A percentile compares a stretch with the other conserved stretches of the same genome.
These are phyloP conservation scores for Hafferia zeledoni DNA, from an alignment of 2,797 vertebrate genomes.

Conservation along the genomic window DNA sequence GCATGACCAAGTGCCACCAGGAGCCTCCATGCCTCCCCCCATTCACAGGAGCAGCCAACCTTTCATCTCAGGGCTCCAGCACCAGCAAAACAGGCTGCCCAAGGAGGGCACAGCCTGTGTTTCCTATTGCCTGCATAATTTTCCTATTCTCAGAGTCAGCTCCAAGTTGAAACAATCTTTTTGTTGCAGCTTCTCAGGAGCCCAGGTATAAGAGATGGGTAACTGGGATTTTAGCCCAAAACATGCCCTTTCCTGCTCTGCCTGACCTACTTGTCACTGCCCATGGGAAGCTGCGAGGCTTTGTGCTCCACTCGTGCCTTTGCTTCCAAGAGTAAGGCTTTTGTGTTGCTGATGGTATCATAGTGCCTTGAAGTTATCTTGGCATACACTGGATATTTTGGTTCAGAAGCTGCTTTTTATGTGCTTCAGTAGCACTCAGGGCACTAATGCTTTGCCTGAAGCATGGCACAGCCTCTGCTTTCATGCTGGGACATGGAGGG, in stretches of 20 bases:
- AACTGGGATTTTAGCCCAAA: constrained; percentile 15
- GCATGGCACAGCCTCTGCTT: background rate
- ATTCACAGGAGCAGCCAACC: background rate
- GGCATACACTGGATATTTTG: background rate
- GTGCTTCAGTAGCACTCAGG: background rate
- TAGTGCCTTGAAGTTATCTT: background rate
- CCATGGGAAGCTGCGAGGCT: fast-evolving
- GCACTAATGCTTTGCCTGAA: background rate
- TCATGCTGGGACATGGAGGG: fast-evolving
- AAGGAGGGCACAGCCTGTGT: background rate
- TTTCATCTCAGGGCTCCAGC: background rate
- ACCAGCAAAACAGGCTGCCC: background rate
- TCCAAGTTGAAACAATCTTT: background rate
- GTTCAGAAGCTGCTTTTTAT: background rate
- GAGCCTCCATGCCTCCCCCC: background rate
- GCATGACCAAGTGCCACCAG: background rate
- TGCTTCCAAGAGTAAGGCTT: background rate
- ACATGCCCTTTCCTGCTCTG: background rate
- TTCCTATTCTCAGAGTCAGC: background rate
- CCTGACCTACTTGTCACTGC: background rate
- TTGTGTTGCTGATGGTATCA: background rate
- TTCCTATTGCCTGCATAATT: background rate
- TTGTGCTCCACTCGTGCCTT: background rate
- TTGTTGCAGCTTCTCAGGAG: background rate
- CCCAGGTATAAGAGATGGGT: background rate